Percentiles rank a stretch among this genome's conserved stretches.
These are phyloP conservation scores for Spinus olivaceus DNA, from an alignment of 2,797 vertebrate species.

Conservation along the genomic window DNA sequence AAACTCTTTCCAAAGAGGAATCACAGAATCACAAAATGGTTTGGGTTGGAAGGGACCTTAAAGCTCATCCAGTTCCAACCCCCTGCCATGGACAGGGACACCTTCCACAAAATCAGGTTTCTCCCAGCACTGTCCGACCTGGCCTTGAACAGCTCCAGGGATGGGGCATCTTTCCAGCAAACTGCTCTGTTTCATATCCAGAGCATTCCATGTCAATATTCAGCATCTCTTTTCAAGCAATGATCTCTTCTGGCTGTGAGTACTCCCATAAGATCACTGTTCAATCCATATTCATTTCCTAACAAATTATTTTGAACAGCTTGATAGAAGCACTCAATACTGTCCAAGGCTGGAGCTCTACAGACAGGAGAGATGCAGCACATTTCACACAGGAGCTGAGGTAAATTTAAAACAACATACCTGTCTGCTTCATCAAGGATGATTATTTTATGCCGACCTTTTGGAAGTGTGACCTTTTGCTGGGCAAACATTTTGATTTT, in stretches of 20 bases:
- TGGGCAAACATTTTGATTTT: constrained; percentile 99
- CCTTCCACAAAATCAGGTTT: neutral
- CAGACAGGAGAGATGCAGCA: neutral
- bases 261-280: neutral
- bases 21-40: neutral
- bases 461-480: constrained; percentile 95
- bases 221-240: neutral
- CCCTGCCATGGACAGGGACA: neutral
- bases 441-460: constrained; percentile 95
- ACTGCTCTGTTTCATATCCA: neutral
- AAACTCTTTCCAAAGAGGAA: neutral
- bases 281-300: neutral
- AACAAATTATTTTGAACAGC: neutral
- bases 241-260: neutral
- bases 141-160: neutral
- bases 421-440: constrained; percentile 98
- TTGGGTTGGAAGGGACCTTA: neutral
- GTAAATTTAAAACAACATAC: constrained; percentile 54
- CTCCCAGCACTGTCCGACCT: neutral
- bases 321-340: neutral
- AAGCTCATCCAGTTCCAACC: neutral
- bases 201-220: neutral
- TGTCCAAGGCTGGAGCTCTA: neutral
- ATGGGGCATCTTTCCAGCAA: neutral
- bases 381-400: neutral